A percentile compares a stretch with the other conserved stretches of the same genome.
phyloP scores from a whole-genome alignment of 1,140 invertebrate genomes.

The Papilio polyxenes region DNA sequence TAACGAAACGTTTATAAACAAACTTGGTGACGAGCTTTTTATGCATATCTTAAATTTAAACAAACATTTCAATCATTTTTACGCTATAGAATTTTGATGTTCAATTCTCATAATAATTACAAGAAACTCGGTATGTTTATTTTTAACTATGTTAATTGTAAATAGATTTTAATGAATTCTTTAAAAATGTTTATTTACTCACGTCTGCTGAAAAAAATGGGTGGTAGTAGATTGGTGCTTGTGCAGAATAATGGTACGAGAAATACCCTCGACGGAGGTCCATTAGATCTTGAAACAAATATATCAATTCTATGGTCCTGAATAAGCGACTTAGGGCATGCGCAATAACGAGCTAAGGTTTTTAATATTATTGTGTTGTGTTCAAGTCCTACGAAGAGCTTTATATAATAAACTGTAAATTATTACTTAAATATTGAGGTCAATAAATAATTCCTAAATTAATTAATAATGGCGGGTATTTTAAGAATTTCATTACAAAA shows the following conservation, averaged over 20 bases:
- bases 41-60: not conserved
- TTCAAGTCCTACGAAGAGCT: not conserved
- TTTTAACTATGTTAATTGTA: not conserved
- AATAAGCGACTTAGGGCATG: not conserved
- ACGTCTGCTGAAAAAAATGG: not conserved
- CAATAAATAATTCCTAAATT: too few relatives aligned
- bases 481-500: not conserved
- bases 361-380: not conserved
- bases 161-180: not conserved
- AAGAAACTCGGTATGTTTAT: not conserved
- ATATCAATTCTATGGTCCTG: not conserved
- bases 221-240: not conserved
- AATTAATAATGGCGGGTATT: not conserved
- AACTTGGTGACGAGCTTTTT: not conserved
- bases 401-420: not conserved
- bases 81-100: not conserved
- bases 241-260: not conserved
- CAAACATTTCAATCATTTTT: not conserved
- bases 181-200: slow-evolving; percentile 4
- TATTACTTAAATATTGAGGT: too few relatives aligned
- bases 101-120: not conserved
- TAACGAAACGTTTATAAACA: slow-evolving; percentile 22
- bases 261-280: not conserved
- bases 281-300: slow-evolving; percentile 16
- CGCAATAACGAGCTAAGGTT: not conserved